These are phyloP conservation scores for Phaethornis superciliosus DNA, from an alignment of 2,113 vertebrate species.

Conservation along the genomic window DNA sequence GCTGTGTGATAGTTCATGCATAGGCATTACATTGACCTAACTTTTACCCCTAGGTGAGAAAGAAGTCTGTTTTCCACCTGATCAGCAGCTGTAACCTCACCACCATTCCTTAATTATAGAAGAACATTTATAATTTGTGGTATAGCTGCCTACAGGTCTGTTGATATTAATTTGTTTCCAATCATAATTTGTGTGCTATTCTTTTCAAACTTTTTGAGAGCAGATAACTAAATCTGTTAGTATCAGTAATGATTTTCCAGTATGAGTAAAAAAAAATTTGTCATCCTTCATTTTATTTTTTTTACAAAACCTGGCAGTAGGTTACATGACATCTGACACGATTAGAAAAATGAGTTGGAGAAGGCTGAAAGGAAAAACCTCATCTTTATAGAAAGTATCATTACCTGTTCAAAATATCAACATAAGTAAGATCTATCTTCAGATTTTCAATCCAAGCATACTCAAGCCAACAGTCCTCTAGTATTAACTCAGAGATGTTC, in stretches of 20 bases:
- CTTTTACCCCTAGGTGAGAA: neutral
- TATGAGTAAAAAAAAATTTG: neutral
- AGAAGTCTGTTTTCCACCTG: neutral
- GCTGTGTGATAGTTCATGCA: neutral
- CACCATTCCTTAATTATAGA: neutral
- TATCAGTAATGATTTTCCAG: neutral
- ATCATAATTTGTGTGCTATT: neutral
- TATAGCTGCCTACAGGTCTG: fast-evolving
- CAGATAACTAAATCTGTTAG: neutral
- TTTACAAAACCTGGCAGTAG: neutral
- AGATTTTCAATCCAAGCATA: too few species aligned
- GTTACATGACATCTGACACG: neutral
- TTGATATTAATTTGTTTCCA: neutral
- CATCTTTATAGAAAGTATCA: neutral
- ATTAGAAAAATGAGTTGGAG: neutral
- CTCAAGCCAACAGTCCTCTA: too few species aligned
- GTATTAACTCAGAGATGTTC: too few species aligned
- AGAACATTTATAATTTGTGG: neutral
- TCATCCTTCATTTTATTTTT: neutral
- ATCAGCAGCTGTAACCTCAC: neutral
- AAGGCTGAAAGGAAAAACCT: neutral
- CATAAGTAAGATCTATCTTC: too few species aligned
- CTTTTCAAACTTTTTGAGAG: neutral
- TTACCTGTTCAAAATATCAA: too few species aligned
- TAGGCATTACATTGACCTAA: neutral